These are phyloP conservation scores for Petrolisthes cinctipes DNA, from an alignment of 2,888 invertebrate species.

Conservation along the genomic window DNA sequence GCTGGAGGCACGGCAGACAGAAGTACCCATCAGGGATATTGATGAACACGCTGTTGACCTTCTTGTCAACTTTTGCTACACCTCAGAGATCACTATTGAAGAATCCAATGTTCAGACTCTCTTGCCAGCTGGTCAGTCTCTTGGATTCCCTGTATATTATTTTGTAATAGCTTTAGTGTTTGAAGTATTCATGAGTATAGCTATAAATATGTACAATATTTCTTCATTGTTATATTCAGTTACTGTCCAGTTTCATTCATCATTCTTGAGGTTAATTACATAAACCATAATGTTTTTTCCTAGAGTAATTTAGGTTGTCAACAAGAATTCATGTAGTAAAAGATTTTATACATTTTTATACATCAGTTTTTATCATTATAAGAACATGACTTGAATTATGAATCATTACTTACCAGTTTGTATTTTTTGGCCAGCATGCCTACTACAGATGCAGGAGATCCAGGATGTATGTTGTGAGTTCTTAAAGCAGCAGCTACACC, in stretches of 20 bases:
- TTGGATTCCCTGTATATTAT: constrained; percentile 18
- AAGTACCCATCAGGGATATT: constrained; percentile 96
- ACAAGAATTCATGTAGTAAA: too few relatives aligned
- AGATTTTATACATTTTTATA: too few relatives aligned
- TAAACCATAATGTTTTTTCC: too few relatives aligned
- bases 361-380: too few relatives aligned
- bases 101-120: constrained; percentile 98
- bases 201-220: too few relatives aligned
- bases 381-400: too few relatives aligned
- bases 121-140: constrained; percentile 80
- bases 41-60: constrained; percentile 98
- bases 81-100: constrained; percentile 96
- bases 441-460: constrained; percentile 90
- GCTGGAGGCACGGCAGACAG: constrained; percentile 97
- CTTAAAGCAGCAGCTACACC: constrained; percentile 95
- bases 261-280: too few relatives aligned
- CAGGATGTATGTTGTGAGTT: constrained; percentile 99
- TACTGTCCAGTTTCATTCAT: too few relatives aligned
- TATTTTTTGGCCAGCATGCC: background rate
- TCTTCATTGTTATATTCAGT: too few relatives aligned
- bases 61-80: constrained; percentile 97
- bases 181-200: too few relatives aligned
- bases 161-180: too few relatives aligned
- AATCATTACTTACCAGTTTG: background rate
- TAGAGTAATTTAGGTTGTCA: too few relatives aligned